phyloP scores from a whole-genome alignment of 1,140 invertebrate genomes.

The Gonatopus flavifemur region DNA sequence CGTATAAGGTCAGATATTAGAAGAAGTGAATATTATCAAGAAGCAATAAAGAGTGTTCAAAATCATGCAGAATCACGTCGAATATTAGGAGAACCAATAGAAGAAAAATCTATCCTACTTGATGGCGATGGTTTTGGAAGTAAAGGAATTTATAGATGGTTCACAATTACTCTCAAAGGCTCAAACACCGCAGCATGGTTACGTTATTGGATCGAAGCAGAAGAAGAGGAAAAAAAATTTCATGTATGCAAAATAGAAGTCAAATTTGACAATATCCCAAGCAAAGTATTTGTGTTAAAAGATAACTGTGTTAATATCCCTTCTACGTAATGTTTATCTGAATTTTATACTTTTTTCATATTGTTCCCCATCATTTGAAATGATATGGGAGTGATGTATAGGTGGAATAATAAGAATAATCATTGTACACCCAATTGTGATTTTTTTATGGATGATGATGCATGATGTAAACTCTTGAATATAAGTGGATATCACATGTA shows the following conservation, averaged over 20 bases:
- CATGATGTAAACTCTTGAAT: no score
- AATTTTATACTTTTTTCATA: no score
- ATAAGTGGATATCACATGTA: no score
- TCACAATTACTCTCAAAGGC: constrained; percentile 29
- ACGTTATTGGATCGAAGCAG: constrained; percentile 18
- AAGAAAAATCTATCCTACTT: constrained; percentile 13
- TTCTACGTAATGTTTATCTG: no score
- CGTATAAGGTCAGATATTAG: constrained; percentile 12
- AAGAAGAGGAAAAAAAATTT: neutral
- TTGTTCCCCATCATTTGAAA: no score
- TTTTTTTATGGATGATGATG: no score
- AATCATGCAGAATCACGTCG: constrained; percentile 22
- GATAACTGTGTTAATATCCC: constrained; percentile 2
- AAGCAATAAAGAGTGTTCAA: constrained; percentile 20
- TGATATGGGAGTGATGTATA: no score
- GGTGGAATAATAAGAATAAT: no score
- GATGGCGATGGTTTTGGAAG: constrained; percentile 10
- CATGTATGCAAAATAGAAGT: constrained; percentile 28
- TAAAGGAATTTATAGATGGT: constrained; percentile 16
- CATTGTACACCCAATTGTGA: no score
- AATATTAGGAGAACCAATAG: constrained; percentile 36
- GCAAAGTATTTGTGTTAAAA: constrained; percentile 25
- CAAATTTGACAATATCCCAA: constrained; percentile 15
- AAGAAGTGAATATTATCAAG: constrained; percentile 14
- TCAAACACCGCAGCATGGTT: constrained; percentile 24